A percentile compares a stretch with the other conserved stretches of the same genome.
phyloP scores from a whole-genome alignment of 1,140 invertebrate species.

The Apis florea region DNA sequence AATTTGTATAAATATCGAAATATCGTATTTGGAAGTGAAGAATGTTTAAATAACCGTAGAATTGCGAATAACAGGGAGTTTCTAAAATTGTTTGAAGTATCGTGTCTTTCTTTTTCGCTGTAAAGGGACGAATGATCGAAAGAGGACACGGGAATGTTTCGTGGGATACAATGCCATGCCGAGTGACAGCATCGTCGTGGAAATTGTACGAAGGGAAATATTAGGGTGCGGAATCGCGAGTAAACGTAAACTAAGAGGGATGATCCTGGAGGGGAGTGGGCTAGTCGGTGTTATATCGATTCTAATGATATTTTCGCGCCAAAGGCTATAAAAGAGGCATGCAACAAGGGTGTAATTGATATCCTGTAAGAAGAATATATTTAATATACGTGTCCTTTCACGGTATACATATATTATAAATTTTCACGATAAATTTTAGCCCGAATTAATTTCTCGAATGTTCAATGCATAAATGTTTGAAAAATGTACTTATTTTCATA shows the following conservation, averaged over 20 bases:
- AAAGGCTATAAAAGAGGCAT: constrained; percentile 57
- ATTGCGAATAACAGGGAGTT: background rate
- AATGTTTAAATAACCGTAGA: background rate
- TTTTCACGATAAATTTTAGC: too few relatives aligned
- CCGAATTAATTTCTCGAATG: background rate
- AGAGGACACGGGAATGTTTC: constrained; percentile 65
- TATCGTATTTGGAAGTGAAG: background rate
- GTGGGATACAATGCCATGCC: constrained; percentile 59
- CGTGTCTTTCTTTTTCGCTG: constrained; percentile 19
- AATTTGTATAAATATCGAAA: too few relatives aligned
- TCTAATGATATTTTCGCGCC: constrained; percentile 76
- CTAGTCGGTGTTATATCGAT: constrained; percentile 72
- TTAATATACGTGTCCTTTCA: background rate
- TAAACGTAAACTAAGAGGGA: constrained; percentile 59
- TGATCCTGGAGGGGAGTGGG: constrained; percentile 46
- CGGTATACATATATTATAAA: too few relatives aligned
- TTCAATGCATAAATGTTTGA: background rate
- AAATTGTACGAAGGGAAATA: constrained; percentile 69
- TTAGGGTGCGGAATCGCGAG: constrained; percentile 66
- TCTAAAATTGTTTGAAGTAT: constrained; percentile 61
- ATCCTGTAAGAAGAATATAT: constrained; percentile 50
- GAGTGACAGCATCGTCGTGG: constrained; percentile 66
- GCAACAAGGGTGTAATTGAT: constrained; percentile 70
- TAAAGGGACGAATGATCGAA: constrained; percentile 31
- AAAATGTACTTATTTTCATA: background rate